Base-by-base conservation (phyloP, 64 coral and sea anemone genomes). In the Stichodactyla mertensii region DNA sequence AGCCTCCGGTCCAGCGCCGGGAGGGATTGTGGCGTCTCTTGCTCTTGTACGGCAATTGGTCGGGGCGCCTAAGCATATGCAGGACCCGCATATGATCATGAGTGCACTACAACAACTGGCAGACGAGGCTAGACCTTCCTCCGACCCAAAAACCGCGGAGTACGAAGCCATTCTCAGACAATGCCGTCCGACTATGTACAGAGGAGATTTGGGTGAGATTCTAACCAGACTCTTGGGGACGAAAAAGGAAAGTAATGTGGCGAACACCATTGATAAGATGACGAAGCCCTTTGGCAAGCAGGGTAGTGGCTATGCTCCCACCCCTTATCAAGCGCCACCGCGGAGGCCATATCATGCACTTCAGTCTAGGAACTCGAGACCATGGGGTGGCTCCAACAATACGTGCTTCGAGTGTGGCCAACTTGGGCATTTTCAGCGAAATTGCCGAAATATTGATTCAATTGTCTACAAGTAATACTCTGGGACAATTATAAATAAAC, bases 141-240 rank as follows among this genome's bases (percentile, higher is more conserved):
- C 22, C 52, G 54, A 87, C 45, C 19, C 83, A 8, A 78, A 45
- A 19, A 84, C 89, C 0, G 57, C 77, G 18, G 56, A 79, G 79
- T 87, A 62, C 78, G 89, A 91, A 56, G 89, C 88, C 6, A 78
- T 91, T 18, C 61, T 91, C 14, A 22, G 89, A 2, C 85, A 91
- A 56, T 31, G 10, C 24, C 12, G 89, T 52, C 84, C 89, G 16
- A 56, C 53, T 31, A 53, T 52, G 53, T 82, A 13, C 18, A 82
- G n/a, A 45, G 31, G 52, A 11, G n/a, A 87, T 27, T 82, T 91
- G 53, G 89, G 89, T 4, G 60, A 91, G 20, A 82, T 87, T 57
- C 52, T 86, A n/a, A 91, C 85, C 2, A 70, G 89, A 10, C 61
- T 87, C 24, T 9, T 91, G 26, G 89, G n/a, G 9, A 61, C 84